These are phyloP conservation scores for Sander lucioperca DNA, from an alignment of 2,113 vertebrate genomes.

Conservation along the genomic window DNA sequence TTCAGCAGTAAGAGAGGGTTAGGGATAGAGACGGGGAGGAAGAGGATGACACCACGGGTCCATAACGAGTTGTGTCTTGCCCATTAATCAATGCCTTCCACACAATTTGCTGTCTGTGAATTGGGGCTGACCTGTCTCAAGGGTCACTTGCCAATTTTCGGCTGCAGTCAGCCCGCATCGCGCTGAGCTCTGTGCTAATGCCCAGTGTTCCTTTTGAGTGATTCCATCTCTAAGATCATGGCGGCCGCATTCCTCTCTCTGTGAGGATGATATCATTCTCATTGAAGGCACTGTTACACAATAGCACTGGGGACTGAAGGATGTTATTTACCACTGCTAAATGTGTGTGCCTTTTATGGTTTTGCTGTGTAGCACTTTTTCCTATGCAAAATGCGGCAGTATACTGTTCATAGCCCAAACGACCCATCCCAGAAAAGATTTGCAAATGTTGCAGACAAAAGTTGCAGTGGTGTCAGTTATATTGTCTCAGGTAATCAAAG, in stretches of 20 bases:
- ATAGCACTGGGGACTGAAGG: slow-evolving; percentile 12
- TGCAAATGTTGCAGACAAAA: not conserved
- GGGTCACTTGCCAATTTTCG: slow-evolving; percentile 86
- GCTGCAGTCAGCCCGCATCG: slow-evolving; percentile 75
- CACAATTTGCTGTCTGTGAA: slow-evolving; percentile 86
- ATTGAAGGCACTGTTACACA: slow-evolving; percentile 29
- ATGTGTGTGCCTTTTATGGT: slow-evolving; percentile 20
- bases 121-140: slow-evolving; percentile 83
- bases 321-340: slow-evolving; percentile 55
- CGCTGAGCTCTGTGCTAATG: slow-evolving; percentile 74
- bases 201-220: slow-evolving; percentile 77
- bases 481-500: not conserved
- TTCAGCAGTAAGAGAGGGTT: slow-evolving; percentile 43
- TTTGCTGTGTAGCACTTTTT: slow-evolving; percentile 8
- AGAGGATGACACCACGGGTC: slow-evolving; percentile 75
- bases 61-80: slow-evolving; percentile 84
- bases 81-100: slow-evolving; percentile 89
- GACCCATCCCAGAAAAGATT: not conserved
- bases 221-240: slow-evolving; percentile 76
- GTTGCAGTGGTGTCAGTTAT: not conserved
- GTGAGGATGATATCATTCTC: slow-evolving; percentile 45
- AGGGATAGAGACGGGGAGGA: slow-evolving; percentile 42
- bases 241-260: slow-evolving; percentile 53
- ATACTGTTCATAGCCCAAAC: not conserved
- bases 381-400: not conserved